These are phyloP conservation scores for Hippasteria phrygiana DNA, from an alignment of 53 echinoderm and acorn worm species.

Conservation along the genomic window DNA sequence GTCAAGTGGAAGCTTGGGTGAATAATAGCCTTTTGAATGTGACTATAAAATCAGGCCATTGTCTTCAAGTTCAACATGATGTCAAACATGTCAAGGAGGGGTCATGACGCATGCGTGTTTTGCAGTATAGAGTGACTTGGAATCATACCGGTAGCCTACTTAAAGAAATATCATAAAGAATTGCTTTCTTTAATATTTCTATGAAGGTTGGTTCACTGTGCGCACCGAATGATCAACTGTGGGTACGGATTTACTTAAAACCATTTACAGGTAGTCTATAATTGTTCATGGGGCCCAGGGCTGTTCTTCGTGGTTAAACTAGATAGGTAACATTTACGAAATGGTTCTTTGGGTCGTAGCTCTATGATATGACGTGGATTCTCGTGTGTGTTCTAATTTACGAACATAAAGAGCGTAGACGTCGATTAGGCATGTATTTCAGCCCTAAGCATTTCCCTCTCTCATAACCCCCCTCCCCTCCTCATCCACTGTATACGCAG, in stretches of 20 bases:
- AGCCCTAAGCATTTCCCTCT: slow-evolving; percentile 31
- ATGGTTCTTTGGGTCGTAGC: too few relatives aligned
- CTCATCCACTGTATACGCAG: not conserved
- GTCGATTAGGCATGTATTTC: not conserved
- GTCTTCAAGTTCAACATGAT: not conserved
- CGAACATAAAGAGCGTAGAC: not conserved
- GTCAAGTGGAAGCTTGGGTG: not conserved
- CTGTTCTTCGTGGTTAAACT: not conserved
- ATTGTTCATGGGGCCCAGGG: not conserved
- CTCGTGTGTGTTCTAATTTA: too few relatives aligned
- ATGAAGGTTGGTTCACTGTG: not conserved
- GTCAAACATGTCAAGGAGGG: not conserved
- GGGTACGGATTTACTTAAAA: too few relatives aligned
- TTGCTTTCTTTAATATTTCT: not conserved
- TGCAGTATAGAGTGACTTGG: not conserved
- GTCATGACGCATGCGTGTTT: slow-evolving; percentile 14
- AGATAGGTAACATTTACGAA: not conserved
- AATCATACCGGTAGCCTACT: too few relatives aligned
- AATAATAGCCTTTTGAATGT: too few relatives aligned
- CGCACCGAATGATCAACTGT: too few relatives aligned
- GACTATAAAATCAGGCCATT: slow-evolving; percentile 1
- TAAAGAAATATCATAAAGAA: too few relatives aligned
- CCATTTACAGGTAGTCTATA: not conserved
- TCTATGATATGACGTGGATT: too few relatives aligned
- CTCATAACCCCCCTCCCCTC: not conserved